phyloP scores from a whole-genome alignment of 2,797 vertebrate genomes.

The Hyperoplus immaculatus region DNA sequence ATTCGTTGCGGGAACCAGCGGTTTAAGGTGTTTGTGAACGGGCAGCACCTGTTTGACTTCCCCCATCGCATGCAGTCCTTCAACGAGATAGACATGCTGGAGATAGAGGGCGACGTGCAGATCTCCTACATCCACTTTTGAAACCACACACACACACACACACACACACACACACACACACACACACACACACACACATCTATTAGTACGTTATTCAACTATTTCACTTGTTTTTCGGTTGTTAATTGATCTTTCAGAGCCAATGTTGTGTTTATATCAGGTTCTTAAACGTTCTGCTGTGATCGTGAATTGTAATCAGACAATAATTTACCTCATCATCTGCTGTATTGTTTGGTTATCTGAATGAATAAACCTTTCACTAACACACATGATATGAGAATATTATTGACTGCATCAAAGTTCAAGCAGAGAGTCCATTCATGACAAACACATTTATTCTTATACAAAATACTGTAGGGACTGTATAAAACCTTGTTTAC shows the following conservation, averaged over 20 bases:
- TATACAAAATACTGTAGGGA: constrained; percentile 79
- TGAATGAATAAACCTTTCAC: constrained; percentile 32
- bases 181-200: too few relatives aligned
- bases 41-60: constrained; percentile 87
- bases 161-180: too few relatives aligned
- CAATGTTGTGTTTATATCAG: neutral
- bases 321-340: constrained; percentile 2
- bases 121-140: constrained; percentile 90
- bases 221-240: neutral
- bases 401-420: neutral
- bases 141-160: neutral
- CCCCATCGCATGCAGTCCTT: constrained; percentile 80
- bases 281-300: neutral
- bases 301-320: neutral
- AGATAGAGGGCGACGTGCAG: constrained; percentile 85
- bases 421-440: constrained; percentile 5
- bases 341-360: constrained; percentile 8
- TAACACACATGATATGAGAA: neutral
- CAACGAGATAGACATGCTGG: constrained; percentile 81
- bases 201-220: neutral
- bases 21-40: constrained; percentile 88
- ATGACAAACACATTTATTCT: constrained; percentile 76
- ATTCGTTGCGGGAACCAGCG: constrained; percentile 86
- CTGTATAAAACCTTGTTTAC: constrained; percentile 73
- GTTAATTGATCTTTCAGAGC: neutral